A percentile compares a stretch with the other conserved stretches of the same genome.
phyloP scores from a whole-genome alignment of 1,140 invertebrate species.

The Panagrolaimus sp. region DNA sequence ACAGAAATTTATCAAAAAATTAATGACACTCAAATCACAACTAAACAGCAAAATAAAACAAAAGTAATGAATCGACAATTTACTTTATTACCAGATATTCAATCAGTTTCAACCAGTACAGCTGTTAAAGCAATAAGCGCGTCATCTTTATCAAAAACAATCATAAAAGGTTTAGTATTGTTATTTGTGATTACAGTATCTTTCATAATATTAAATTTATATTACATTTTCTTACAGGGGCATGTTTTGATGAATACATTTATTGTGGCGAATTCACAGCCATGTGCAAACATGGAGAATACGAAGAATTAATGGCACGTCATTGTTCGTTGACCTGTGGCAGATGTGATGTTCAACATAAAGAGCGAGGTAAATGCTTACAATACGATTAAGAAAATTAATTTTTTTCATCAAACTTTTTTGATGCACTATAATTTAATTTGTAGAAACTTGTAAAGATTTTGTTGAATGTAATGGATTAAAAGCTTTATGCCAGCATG shows the following conservation, averaged over 20 bases:
- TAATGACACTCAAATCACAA: background rate
- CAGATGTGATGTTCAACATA: conserved; percentile 25
- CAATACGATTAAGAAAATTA: too few species aligned
- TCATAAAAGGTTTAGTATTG: background rate
- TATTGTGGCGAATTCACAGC: conserved; percentile 28
- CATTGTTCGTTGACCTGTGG: conserved; percentile 28
- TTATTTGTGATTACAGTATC: too few species aligned
- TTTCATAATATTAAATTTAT: too few species aligned
- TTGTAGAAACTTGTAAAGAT: conserved; percentile 27
- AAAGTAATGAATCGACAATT: background rate
- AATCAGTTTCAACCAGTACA: background rate
- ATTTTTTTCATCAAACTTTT: too few species aligned
- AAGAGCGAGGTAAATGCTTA: conserved; percentile 17
- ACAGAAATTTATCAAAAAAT: too few species aligned
- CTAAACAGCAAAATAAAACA: background rate
- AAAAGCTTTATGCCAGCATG: conserved; percentile 16
- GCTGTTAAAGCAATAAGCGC: background rate
- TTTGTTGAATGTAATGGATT: conserved; percentile 21
- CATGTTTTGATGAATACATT: conserved; percentile 71
- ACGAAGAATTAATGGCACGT: conserved; percentile 27
- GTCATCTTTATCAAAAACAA: background rate
- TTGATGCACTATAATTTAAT: too few species aligned
- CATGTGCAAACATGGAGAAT: conserved; percentile 26
- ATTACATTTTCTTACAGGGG: conserved; percentile 64
- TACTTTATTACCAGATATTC: background rate